Base-by-base conservation (phyloP, 2,888 invertebrate species). In the Morpho helenor region DNA sequence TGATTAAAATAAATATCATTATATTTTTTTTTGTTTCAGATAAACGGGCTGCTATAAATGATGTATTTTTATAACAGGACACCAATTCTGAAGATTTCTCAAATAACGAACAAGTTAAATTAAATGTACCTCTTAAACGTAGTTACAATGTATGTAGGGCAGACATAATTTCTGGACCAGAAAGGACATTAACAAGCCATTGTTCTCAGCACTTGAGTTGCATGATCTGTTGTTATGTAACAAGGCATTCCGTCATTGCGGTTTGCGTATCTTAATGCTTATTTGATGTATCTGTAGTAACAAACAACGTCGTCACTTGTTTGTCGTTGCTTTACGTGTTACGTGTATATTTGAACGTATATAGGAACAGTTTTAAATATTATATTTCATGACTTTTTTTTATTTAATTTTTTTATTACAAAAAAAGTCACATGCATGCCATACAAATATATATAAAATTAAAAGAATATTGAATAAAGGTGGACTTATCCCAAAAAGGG, bases 141-240 rank as follows among this genome's bases (percentile, higher is more conserved):
- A 44, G 48, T 55, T 54, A 51, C 52, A 51, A 49, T 59, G 44
- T 53, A 85, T 80, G 78, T 83, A 79, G 84, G 81, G 71, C 87
- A 83, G 81, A 80, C 78, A 80, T 72, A 77, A 79, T 82, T 82
- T 86, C 80, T 87, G 86, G 84, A 87, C 85, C 87, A 88, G 74
- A 86, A 84, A 86, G 81, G 82, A 83, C 79, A 75, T 79, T 76
- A 65, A 75, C 75, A 73, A 74, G 72, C 73, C 75, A 86, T 86
- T 85, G 84, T 86, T 84, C 70, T 67, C 64, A 39, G 71, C 66
- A 60, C 67, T 59, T 58, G 57, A 48, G 61, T 63, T 64, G 62
- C 62, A 60, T 58, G 63, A 62, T 58, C 49, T 54, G 47, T 44
- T 56, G 52, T 70, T 71, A 61, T 66, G 66, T 65, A 57, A 59